Evolutionary conservation across 1,140 invertebrate species (phyloP).

Genomic region (Plutomurus gul): DNA sequence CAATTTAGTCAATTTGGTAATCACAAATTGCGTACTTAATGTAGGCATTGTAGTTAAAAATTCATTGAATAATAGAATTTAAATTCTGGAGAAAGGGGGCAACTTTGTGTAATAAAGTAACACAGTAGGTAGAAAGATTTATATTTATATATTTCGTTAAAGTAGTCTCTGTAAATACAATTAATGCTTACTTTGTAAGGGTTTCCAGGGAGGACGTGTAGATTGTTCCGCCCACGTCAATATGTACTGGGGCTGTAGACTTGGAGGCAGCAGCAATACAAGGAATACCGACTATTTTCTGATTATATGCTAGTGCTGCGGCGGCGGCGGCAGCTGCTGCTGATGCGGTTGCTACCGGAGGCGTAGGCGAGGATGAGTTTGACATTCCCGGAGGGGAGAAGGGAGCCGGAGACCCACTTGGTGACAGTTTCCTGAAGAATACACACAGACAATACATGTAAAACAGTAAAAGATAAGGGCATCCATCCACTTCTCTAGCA

Average conservation of each 20-base stretch:
- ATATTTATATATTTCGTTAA: constrained; percentile 1
- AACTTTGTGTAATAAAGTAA: too few species aligned
- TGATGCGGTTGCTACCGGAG: constrained; percentile 55
- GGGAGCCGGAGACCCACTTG: constrained; percentile 69
- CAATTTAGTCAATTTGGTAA: too few species aligned
- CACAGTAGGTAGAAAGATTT: too few species aligned
- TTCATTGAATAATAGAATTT: too few species aligned
- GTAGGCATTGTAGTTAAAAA: too few species aligned
- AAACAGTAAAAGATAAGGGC: too few species aligned
- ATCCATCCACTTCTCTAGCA: too few species aligned
- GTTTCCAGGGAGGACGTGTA: constrained; percentile 96
- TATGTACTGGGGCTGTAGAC: constrained; percentile 93
- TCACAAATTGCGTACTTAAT: too few species aligned
- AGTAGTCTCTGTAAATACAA: constrained; percentile 10
- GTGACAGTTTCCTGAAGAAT: constrained; percentile 66
- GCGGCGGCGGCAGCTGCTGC: constrained; percentile 45
- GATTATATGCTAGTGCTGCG: constrained; percentile 61
- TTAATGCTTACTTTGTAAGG: constrained; percentile 80
- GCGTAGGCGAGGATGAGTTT: constrained; percentile 68
- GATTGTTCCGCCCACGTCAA: constrained; percentile 94
- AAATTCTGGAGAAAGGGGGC: too few species aligned
- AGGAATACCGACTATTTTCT: constrained; percentile 82
- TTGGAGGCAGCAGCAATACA: constrained; percentile 87
- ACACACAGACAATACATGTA: not conserved
- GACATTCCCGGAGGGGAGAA: constrained; percentile 65